These are phyloP conservation scores for Horisme vitalbata DNA, from an alignment of 2,888 invertebrate genomes.

Conservation along the genomic window DNA sequence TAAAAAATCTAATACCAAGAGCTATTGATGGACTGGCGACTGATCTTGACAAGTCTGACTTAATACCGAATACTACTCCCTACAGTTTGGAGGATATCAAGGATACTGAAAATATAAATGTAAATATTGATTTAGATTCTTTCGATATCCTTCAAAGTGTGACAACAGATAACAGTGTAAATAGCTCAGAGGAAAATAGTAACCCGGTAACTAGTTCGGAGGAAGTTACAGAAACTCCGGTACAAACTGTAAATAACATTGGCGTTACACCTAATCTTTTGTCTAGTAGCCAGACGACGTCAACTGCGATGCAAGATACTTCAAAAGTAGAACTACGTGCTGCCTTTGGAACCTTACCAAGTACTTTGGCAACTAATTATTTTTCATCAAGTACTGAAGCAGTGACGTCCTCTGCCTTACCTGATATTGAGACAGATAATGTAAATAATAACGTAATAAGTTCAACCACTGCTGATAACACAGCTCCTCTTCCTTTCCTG, in stretches of 20 bases:
- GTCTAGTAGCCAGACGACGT: slow-evolving; percentile 50
- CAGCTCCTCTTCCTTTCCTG: slow-evolving; percentile 58
- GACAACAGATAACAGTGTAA: slow-evolving; percentile 55
- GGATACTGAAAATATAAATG: slow-evolving; percentile 68
- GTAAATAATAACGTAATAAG: slow-evolving; percentile 39
- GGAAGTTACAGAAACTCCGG: slow-evolving; percentile 39
- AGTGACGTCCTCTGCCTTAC: slow-evolving; percentile 47
- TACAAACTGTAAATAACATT: slow-evolving; percentile 61
- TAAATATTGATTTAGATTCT: slow-evolving; percentile 43
- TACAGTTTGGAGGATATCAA: slow-evolving; percentile 77
- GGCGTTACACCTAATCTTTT: slow-evolving; percentile 44
- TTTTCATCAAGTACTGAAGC: slow-evolving; percentile 24
- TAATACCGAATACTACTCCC: slow-evolving; percentile 67
- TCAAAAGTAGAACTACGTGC: slow-evolving; percentile 19
- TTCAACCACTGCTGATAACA: slow-evolving; percentile 46
- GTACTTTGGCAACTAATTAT: slow-evolving; percentile 7
- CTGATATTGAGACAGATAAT: slow-evolving; percentile 41
- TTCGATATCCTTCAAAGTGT: slow-evolving; percentile 65
- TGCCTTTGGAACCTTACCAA: slow-evolving; percentile 28
- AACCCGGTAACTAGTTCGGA: slow-evolving; percentile 35
- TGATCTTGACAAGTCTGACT: slow-evolving; percentile 61
- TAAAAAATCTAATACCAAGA: slow-evolving; percentile 77
- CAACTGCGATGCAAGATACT: slow-evolving; percentile 28
- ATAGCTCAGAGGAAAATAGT: slow-evolving; percentile 53
- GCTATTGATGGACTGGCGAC: slow-evolving; percentile 65